A percentile compares a stretch with the other conserved stretches of the same genome.
phyloP scores from a whole-genome alignment of 2,888 invertebrate species.

The Eristalis pertinax region DNA sequence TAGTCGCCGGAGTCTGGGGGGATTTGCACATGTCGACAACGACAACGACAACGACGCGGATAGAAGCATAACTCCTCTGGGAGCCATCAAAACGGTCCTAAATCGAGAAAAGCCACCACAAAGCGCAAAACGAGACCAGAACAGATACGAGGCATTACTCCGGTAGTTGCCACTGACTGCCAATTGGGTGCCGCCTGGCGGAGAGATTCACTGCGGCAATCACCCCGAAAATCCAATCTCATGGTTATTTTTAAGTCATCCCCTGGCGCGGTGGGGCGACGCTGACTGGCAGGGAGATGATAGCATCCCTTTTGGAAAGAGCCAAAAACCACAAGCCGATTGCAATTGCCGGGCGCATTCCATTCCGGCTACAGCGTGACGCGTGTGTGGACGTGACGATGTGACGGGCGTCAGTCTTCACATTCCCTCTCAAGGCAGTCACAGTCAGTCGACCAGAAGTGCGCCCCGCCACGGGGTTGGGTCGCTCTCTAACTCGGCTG shows the following conservation, averaged over 20 bases:
- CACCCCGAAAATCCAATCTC: slow-evolving; percentile 65
- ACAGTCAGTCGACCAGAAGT: background rate
- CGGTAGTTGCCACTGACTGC: slow-evolving; percentile 50
- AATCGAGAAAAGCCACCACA: slow-evolving; percentile 58
- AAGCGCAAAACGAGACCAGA: slow-evolving; percentile 36
- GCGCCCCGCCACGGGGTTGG: background rate
- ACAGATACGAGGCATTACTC: slow-evolving; percentile 39
- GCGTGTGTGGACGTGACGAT: slow-evolving; percentile 23
- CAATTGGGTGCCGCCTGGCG: slow-evolving; percentile 51
- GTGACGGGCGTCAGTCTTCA: slow-evolving; percentile 51
- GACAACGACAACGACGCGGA: slow-evolving; percentile 11
- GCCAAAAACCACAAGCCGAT: slow-evolving; percentile 51
- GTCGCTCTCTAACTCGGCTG: slow-evolving; percentile 17
- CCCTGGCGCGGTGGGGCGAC: background rate
- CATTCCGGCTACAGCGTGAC: slow-evolving; percentile 17
- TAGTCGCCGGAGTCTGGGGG: background rate
- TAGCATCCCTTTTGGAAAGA: slow-evolving; percentile 46
- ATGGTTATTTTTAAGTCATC: slow-evolving; percentile 62
- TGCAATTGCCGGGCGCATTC: slow-evolving; percentile 50
- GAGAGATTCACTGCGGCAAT: slow-evolving; percentile 46
- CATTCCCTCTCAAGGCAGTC: background rate
- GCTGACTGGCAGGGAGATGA: slow-evolving; percentile 13
- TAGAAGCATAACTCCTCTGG: slow-evolving; percentile 33
- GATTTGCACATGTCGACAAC: slow-evolving; percentile 47
- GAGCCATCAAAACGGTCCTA: slow-evolving; percentile 60